Evolutionary conservation across 2,797 vertebrate species (phyloP), one percentile per base, ranked within the genome.

Genomic region (Acanthurus tractus): DNA sequence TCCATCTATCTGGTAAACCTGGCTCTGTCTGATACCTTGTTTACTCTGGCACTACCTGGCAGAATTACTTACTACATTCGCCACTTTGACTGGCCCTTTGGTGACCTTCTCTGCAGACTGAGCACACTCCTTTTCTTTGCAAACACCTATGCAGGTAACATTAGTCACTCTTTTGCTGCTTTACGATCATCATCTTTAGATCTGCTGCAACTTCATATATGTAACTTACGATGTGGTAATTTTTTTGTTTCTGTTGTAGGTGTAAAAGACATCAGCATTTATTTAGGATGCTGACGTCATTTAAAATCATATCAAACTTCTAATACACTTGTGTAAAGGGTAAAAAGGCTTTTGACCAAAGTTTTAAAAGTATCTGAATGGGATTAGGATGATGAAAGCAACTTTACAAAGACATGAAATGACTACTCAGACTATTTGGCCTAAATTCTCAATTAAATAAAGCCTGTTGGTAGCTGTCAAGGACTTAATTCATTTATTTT

Each of bases 1-100:
- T 86, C 93, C 0, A 78, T 97, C 66, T 96, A 96, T 83, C 87
- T 97, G 89, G 89, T 95, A 70, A 97, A 97, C 79, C 91, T 97
- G 42, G 96, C 96, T 0, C 75, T 96, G n/a, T 97, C 96, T 0
- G 96, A 97, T 4, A 88, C 94, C 53, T 93, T 97, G 56, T 97
- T 97, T 86, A 95, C 96, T 0, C 80, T 97, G 63, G 93, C 95
- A 0, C 85, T 97, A 69, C 96, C 96, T 0, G 93, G 95, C 6
- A 94, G 96, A 85, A 95, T 97, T 0, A 78, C 83, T 25, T 97
- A 96, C 78, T 96, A 96, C 36, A 73, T 94, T 34, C 91, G 94
- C 38, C 93, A 94, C 52, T 97, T 93, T 7, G 87, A 96, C 81
- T 97, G 97, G 96, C 96, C 96, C 8, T 96, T 97, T 0, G 95